Evolutionary conservation across 2,113 vertebrate genomes (phyloP), one percentile per base, ranked within the genome.

Genomic region (Pyxicephalus adspersus): DNA sequence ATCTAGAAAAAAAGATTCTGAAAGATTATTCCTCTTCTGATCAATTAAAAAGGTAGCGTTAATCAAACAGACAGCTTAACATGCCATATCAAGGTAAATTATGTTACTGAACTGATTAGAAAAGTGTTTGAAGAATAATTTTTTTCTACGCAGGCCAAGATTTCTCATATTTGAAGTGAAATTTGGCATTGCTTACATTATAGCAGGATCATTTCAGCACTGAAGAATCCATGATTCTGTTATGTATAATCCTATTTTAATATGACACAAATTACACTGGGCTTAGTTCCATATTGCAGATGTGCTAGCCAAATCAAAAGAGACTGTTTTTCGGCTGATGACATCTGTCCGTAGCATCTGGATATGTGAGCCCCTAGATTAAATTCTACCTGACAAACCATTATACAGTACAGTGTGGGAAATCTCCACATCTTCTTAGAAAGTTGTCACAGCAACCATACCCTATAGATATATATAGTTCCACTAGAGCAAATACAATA

Each of bases 211-310:
- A 58, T 22, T 73, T 58, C 54, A 58, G 22, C 28, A 38, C 31
- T 58, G 71, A 31, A 23, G 28, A 58, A 57, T 22, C 15, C 34
- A 16, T 58, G 57, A 20, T 74, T 38, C 26, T 45, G n/a, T 31
- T 76, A 63, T 38, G 61, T 63, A 31, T 50, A 60, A 63, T 76
- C 16, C 73, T 58, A 16, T 45, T 76, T 50, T 63, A 63, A 61
- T 76, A 26, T 19, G 55, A 76, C 61, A 63, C 18, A 76, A 63
- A 76, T 50, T 60, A 25, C 31, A 76, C 58, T 61, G 72, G 73
- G 73, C 58, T 50, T 28, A 17, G 45, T 63, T 45, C 73, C 58
- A 63, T 63, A 18, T 50, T 26, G 73, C 18, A 76, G n/a, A 76
- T 51, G n/a, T 76, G 6, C 29, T 19, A 19, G 57, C 31, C 73